Evolutionary conservation across 2,113 vertebrate genomes (phyloP), one percentile per base, ranked within the genome.

Genomic region (Thymallus thymallus): DNA sequence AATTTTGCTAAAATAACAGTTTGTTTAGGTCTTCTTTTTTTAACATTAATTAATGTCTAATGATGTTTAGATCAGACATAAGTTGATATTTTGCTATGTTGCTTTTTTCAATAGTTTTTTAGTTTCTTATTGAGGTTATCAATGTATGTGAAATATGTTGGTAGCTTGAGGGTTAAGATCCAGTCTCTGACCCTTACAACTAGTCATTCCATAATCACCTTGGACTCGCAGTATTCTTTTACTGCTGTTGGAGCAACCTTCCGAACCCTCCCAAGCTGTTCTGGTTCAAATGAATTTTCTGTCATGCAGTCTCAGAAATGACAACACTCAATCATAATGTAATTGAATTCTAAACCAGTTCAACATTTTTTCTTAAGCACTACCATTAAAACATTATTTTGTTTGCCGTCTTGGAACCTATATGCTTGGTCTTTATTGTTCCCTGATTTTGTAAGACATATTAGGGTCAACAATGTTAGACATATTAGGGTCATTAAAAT

Each of bases 311-410:
- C 89, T 92, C 90, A 89, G 83, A 91, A 93, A 92, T 89, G 92
- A 92, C 91, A 91, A 91, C 90, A 89, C 88, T 91, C 89, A 89
- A 90, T 92, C 92, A 89, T 71, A 23, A 73, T 24, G 81, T 90
- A 92, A 92, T 90, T 88, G 88, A 92, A 91, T 89, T 84, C 80
- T 90, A 26, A 89, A 87, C 81, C 86, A 64, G 81, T 85, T 85
- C 86, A 81, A 84, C 76, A 75, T 83, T 79, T 75, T 72, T 80
- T 30, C 79, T 75, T 81, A 82, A 84, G 74, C 80, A 65, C 78
- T 61, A 30, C 86, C 82, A 88, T 89, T 91, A 89, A 86, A 86
- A 89, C 86, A 85, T 91, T 92, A 83, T 88, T 90, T 82, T 87
- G 88, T 88, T 92, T 84, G 82, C 81, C 45, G 79, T 71, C 74